A percentile compares a stretch with the other conserved stretches of the same genome.
These are phyloP conservation scores for Xyrauchen texanus DNA, from an alignment of 2,113 vertebrate genomes.

Conservation along the genomic window DNA sequence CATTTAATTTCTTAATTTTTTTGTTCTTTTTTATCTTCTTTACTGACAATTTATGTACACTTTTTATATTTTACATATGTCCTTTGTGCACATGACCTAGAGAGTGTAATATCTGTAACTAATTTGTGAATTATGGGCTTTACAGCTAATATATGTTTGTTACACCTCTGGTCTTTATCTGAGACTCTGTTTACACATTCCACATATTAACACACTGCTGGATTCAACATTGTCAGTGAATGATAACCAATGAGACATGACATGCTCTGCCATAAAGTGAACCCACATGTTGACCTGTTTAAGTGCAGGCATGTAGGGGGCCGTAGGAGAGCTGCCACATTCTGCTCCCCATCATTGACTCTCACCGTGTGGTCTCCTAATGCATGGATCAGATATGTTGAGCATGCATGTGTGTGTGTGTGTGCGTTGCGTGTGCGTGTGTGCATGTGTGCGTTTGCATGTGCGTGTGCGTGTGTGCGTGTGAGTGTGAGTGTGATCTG, in stretches of 20 bases:
- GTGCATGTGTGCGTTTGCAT: slow-evolving; percentile 38
- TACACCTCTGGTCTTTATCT: slow-evolving; percentile 20
- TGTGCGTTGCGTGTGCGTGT: no score
- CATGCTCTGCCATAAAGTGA: slow-evolving; percentile 43
- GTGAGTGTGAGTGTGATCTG: no score
- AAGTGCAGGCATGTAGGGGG: slow-evolving; percentile 42
- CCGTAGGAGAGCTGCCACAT: slow-evolving; percentile 52
- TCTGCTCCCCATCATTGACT: slow-evolving; percentile 35
- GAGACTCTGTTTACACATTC: slow-evolving; percentile 26
- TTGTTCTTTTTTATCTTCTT: no score
- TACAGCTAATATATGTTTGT: neutral
- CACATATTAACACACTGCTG: slow-evolving; percentile 11
- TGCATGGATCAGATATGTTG: slow-evolving; percentile 66
- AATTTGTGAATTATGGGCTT: neutral
- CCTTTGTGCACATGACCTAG: neutral
- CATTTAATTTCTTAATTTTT: no score
- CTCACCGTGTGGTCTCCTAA: slow-evolving; percentile 62
- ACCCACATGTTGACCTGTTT: slow-evolving; percentile 50
- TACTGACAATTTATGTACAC: no score
- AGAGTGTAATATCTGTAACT: slow-evolving; percentile 10
- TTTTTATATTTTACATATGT: no score
- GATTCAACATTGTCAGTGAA: slow-evolving; percentile 27
- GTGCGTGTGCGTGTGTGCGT: neutral
- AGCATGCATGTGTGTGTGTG: slow-evolving; percentile 50
- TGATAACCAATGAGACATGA: slow-evolving; percentile 47